Base-by-base conservation (phyloP, 2,797 vertebrate genomes). In the Benthosema pterotum region DNA sequence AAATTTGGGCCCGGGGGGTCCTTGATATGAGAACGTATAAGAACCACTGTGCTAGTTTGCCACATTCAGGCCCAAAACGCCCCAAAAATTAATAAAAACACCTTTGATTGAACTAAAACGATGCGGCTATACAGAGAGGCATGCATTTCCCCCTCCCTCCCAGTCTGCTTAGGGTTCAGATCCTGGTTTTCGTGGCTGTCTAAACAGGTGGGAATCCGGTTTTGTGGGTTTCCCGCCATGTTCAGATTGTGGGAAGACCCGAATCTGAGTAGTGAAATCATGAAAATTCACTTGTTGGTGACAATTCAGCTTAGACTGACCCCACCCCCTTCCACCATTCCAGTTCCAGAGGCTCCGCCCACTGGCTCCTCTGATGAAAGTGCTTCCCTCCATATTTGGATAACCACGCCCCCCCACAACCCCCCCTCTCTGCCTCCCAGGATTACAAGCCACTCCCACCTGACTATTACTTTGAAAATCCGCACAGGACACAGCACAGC, bases 351-450 rank as follows among this genome's bases (percentile, higher is more conserved):
- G 85, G 84, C 77, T 67, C 86, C 87, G 9, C 76, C 75, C 83
- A 87, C 82, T 76, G 87, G 87, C 49, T 74, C 75, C 87, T 91
- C 88, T 87, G 89, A 82, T 83, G 78, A 88, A 89, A 88, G 92
- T 93, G 92, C 92, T 93, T 93, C 92, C 92, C 89, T 92, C 90
- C 88, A 91, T 89, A 74, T 78, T 74, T 77, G 72, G 77, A 76
- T n/a, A n/a, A 63, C 76, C 11, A 1, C 46, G 73, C 56, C 22
- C 1, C 46, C 75, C 56, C n/a, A n/a, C n/a, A n/a, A n/a, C n/a
- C n/a, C 69, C 77, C 60, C 1, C 48, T 73, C 56, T 67, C 77
- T 60, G 19, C 65, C 75, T 70, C 60, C 75, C 63, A 75, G 74
- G 74, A 56, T 47, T 67, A 46, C 58, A 71, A 65, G 65, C 68